Base-by-base conservation (phyloP, 2,113 vertebrate genomes). In the Cebidichthys violaceus region DNA sequence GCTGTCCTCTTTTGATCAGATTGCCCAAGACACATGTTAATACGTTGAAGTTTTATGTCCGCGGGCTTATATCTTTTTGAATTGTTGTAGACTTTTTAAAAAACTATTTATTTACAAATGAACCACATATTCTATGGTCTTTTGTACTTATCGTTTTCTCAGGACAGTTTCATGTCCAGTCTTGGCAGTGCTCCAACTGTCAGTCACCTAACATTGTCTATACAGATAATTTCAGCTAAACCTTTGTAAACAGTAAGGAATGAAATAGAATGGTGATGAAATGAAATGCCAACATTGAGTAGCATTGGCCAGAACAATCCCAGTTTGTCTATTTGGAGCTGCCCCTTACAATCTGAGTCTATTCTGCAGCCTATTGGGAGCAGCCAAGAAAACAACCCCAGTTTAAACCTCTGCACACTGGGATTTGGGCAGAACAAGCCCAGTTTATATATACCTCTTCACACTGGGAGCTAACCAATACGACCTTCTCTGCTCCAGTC, bases 391-490 rank as follows among this genome's bases (percentile, higher is more conserved):
- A 59, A 24, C n/a, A 82, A 64, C 11, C 62, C 52, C 47, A 64
- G 5, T 14, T 77, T 73, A 59, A 67, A 77, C 54, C 74, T 87
- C 57, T 50, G 59, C 22, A 69, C 64, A 8, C 27, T 79, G 81
- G 82, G 73, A 86, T 82, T 86, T 74, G 59, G 11, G 67, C 43
- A 77, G 75, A 68, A 73, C 50, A 82, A 75, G 50, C 29, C 18
- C 64, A 81, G 81, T 65, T 52, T 82, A 33, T 79, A 45, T 18
- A 50, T n/a, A 20, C 73, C 4, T 55, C 18, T 43, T 39, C 18
- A 69, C 68, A 6, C 18, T 79, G 79, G 80, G 67, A 86, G 41
- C 54, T 1, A 45, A 73, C 65, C 66, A 71, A 15, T 27, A n/a
- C 59, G 62, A 39, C 57, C 47, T 65, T 69, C 33, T 45, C 6